A percentile compares a stretch with the other conserved stretches of the same genome.
Conservation (phyloP, 2,113 vertebrate genomes). For the Synodontis membranacea region DNA sequence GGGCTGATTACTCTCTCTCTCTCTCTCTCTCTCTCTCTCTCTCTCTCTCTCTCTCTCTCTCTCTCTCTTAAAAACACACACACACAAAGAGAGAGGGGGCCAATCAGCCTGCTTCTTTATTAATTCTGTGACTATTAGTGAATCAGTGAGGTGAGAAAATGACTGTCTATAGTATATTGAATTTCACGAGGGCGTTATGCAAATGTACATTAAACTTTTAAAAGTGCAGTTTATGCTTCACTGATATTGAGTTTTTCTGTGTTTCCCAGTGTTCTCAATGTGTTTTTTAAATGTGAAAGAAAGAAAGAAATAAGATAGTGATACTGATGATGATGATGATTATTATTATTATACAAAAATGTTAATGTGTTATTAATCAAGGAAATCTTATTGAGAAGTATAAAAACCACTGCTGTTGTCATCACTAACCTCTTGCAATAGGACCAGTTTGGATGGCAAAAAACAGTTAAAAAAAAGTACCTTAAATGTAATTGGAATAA, state of each 20-base stretch:
- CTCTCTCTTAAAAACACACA: conserved; percentile 22
- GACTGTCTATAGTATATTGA: background rate
- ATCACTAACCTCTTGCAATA: too few species aligned
- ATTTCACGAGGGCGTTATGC: background rate
- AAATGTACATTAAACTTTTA: background rate
- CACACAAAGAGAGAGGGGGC: background rate
- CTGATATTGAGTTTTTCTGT: background rate
- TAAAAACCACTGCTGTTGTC: too few species aligned
- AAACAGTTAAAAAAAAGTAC: too few species aligned
- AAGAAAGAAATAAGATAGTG: too few species aligned
- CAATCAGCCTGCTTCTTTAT: conserved; percentile 19
- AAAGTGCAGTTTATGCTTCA: background rate
- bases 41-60: conserved; percentile 12
- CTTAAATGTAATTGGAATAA: too few species aligned
- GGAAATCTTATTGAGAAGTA: too few species aligned
- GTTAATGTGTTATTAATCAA: too few species aligned
- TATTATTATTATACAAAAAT: too few species aligned
- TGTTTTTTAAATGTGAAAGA: too few species aligned
- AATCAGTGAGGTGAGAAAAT: conserved; percentile 3
- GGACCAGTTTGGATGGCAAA: too few species aligned
- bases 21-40: conserved; percentile 5
- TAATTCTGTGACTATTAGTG: background rate
- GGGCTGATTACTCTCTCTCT: background rate
- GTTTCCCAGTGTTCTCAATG: too few species aligned
- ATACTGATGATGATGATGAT: too few species aligned